A percentile compares a stretch with the other conserved stretches of the same genome.
Evolutionary conservation across 2,888 invertebrate species (phyloP).

Genomic region (Lycophotia porphyrea): DNA sequence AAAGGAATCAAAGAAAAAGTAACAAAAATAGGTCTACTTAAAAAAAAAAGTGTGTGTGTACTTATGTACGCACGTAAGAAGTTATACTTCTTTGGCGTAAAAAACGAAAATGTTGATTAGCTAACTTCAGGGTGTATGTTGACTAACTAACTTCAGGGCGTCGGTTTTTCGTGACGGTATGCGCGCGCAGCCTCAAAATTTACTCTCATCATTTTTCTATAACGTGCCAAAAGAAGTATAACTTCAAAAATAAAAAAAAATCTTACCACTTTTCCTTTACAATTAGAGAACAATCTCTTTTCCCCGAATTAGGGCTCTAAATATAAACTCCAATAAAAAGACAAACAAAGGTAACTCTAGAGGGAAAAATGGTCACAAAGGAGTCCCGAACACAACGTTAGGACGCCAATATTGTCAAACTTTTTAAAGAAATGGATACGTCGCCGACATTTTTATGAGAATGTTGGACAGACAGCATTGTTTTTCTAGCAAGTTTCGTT

Average conservation of each 20-base stretch:
- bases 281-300: slow-evolving; percentile 15
- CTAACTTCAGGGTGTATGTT: too few species aligned
- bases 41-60: too few species aligned
- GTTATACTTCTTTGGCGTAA: too few species aligned
- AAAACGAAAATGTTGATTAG: too few species aligned
- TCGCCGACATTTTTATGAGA: slow-evolving; percentile 21
- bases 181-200: too few species aligned
- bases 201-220: too few species aligned
- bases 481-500: slow-evolving; percentile 1
- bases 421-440: slow-evolving; percentile 42
- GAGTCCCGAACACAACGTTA: neutral
- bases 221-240: too few species aligned
- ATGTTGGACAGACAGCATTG: neutral
- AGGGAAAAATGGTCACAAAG: slow-evolving; percentile 19
- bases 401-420: slow-evolving; percentile 45
- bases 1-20: neutral
- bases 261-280: too few species aligned
- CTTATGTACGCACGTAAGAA: too few species aligned
- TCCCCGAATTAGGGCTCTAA: neutral
- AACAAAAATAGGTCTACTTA: neutral
- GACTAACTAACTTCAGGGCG: too few species aligned
- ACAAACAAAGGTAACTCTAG: slow-evolving; percentile 14
- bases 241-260: too few species aligned
- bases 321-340: slow-evolving; percentile 47
- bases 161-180: too few species aligned